Base-by-base conservation (phyloP, 2,113 vertebrate genomes). In the Dicrurus megarhynchus region DNA sequence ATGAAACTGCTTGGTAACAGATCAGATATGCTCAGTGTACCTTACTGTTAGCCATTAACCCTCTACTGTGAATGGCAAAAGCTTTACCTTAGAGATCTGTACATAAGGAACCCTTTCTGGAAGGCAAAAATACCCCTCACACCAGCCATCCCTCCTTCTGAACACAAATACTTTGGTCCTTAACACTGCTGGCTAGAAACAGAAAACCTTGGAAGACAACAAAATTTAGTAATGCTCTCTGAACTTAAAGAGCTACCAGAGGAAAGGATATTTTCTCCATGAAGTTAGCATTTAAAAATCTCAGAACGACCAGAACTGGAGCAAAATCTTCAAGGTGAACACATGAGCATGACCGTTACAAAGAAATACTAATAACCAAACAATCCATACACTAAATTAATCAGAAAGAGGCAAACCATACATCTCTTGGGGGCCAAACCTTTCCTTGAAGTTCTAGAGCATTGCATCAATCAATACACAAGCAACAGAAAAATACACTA, bases 11-110 rank as follows among this genome's bases (percentile, higher is more conserved):
- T 52, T 90, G 35, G 68, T 46, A 86, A 76, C 47, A 69, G 57
- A 64, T 41, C 7, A 0, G 1, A 46, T 9, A 27, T 3, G n/a
- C 53, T 87, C 28, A 44, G n/a, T 26, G 39, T 32, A 19, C 39
- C 33, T 67, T 50, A 11, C 35, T 56, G 42, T 64, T n/a, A 81
- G 11, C 37, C 24, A 23, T n/a, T 17, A 84, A 64, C 28, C 44
- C 61, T 69, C 78, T 84, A n/a, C 65, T 47, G 10, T 23, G 46
- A 83, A 53, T 11, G 23, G 18, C 57, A 80, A 84, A 90, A 83
- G 63, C 37, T 59, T 86, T 6, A 2, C 23, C 63, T 69, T 21
- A 9, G 33, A 65, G 35, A 63, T 26, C 37, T 33, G 20, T 9
- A 49, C 19, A 10, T 23, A 71, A 32, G 3, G 22, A 94, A 37